Evolutionary conservation across 2,888 invertebrate species (phyloP), one percentile per base, ranked within the genome.

Genomic region (Ametastegia equiseti): DNA sequence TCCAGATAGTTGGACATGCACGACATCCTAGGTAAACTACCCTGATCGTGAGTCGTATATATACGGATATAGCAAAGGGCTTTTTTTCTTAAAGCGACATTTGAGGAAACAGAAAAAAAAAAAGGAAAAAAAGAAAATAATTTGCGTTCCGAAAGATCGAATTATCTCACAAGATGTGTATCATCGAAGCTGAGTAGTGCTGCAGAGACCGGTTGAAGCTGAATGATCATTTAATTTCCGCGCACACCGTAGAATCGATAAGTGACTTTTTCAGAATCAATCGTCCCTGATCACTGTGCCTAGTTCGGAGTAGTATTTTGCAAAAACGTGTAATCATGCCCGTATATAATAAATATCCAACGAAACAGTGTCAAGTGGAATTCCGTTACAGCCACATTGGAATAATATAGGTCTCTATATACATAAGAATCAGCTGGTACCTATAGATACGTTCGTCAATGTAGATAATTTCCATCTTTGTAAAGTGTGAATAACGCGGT

Each of bases 1-100:
- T 90, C 89, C 88, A 87, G 87, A 88, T 90, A 90, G 89, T 91
- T 91, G 88, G 91, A 89, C 87, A 91, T 90, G 91, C 90, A 91
- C 88, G 89, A 89, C 84, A 89, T 89, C 87, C 85, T 86, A 84
- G 84, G 84, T 86, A 91, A 91, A 91, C 87, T 88, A 86, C 84
- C 81, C 39, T 63, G 57, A 36, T 23, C 33, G 36, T 15, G 39
- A 6, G 19, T 15, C 39, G 57, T 60, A n/a, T n/a, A n/a, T n/a
- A n/a, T n/a, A n/a, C n/a, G n/a, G n/a, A n/a, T n/a, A n/a, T n/a
- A n/a, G 33, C 36, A 39, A 60, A 27, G 30, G 9, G n/a, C 67
- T 33, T 30, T 63, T 33, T 33, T 63, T 33, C 30, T 11, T n/a
- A 63, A 63, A 15, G 13, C n/a, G 15, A 9, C 11, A 7, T 42